Base-by-base conservation (phyloP, 2,113 vertebrate genomes). In the Pachypanchax playfairii region DNA sequence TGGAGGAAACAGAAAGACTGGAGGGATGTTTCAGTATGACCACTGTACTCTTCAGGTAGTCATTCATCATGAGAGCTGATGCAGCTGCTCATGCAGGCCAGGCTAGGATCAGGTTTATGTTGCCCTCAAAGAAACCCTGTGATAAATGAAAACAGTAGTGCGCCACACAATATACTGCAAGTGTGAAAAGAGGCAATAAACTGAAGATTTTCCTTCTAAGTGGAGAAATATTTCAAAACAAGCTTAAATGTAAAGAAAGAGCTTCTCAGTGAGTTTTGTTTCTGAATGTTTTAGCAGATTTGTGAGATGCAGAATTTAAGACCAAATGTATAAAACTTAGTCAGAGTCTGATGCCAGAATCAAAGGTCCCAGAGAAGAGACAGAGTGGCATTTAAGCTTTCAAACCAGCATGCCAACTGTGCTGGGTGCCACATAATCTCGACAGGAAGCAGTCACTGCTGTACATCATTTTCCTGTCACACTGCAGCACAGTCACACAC, bases 351-450 rank as follows among this genome's bases (percentile, higher is more conserved):
- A 49, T 65, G 70, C 68, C 61, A 74, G 68, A 83, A 69, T 28
- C 59, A 83, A 66, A 75, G 75, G 75, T 69, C 75, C 55, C 54
- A 65, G 50, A 71, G 70, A 76, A 26, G 76, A 86, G 70, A 66
- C 55, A 65, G 80, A 84, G 68, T 72, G 74, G 64, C 74, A 66
- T 81, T 83, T 83, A 80, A 87, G 77, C 82, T 56, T 74, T 54
- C 59, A 55, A 73, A 79, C 79, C 70, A 73, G 74, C 17, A 21
- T 63, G 80, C 85, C 83, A 85, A 86, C 85, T 89, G 83, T 80
- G 85, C 83, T 68, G 77, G 79, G 60, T 54, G 67, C 74, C 70
- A 71, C 82, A 79, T 83, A 85, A 84, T 84, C 80, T 84, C 80
- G 75, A 74, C 77, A 83, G 72, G 77, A 81, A 79, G 68, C 73